phyloP scores from a whole-genome alignment of 2,113 vertebrate genomes.

The Laticauda colubrina region DNA sequence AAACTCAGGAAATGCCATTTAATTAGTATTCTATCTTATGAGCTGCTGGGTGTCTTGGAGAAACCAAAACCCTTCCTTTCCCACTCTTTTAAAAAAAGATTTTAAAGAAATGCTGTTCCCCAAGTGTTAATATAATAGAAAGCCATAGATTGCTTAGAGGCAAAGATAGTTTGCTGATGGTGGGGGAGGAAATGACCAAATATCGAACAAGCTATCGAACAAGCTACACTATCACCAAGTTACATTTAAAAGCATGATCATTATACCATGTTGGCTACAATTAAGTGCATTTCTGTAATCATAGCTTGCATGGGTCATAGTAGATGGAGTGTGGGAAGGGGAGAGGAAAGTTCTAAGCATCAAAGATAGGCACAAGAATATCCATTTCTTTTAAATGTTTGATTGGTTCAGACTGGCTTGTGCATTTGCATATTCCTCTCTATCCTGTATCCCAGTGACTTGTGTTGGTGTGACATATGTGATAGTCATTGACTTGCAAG shows the following conservation, averaged over 20 bases:
- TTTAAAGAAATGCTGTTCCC: neutral
- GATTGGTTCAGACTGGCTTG: neutral
- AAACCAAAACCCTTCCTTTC: neutral
- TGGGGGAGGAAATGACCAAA: neutral
- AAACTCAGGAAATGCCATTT: neutral
- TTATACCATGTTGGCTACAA: neutral
- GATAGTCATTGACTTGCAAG: neutral
- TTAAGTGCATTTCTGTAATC: neutral
- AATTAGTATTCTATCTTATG: neutral
- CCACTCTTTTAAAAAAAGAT: neutral
- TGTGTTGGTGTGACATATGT: neutral
- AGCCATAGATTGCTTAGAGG: neutral
- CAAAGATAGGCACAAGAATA: neutral
- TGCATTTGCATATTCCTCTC: neutral
- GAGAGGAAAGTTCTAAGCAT: neutral
- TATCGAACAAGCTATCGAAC: neutral
- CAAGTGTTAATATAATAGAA: neutral
- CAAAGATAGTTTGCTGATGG: neutral
- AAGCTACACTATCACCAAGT: neutral
- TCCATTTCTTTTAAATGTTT: neutral
- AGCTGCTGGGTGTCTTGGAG: neutral
- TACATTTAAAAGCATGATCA: neutral
- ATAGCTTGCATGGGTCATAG: neutral
- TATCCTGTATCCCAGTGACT: neutral
- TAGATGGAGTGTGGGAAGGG: neutral